Percentiles rank a stretch among this genome's conserved stretches.
Evolutionary conservation across 2,888 invertebrate genomes (phyloP).

Genomic region (Gasteruption jaculator): DNA sequence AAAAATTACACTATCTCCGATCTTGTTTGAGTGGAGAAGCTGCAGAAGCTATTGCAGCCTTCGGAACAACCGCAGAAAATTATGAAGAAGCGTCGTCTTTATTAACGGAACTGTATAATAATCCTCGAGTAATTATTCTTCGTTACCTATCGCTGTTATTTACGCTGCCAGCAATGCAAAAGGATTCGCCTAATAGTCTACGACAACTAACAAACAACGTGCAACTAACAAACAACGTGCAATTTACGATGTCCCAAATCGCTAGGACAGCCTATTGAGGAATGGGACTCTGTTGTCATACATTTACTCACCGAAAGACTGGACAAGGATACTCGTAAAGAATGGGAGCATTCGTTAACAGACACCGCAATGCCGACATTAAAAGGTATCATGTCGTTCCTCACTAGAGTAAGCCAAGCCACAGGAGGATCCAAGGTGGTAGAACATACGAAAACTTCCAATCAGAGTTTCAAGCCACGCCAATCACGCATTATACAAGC

Average conservation of each 20-base stretch:
- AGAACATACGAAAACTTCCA: too few relatives aligned
- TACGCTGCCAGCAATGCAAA: constrained; percentile 12
- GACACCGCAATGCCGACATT: constrained; percentile 4
- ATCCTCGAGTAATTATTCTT: constrained; percentile 9
- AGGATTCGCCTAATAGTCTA: constrained; percentile 12
- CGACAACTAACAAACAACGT: constrained; percentile 2
- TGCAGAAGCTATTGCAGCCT: constrained; percentile 8
- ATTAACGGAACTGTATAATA: constrained; percentile 12
- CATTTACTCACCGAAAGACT: constrained; percentile 10
- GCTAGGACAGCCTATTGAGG: constrained; percentile 6
- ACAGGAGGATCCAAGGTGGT: too few relatives aligned
- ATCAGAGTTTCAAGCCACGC: too few relatives aligned
- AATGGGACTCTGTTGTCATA: constrained; percentile 11
- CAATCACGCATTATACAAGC: too few relatives aligned
- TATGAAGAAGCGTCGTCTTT: constrained; percentile 10
- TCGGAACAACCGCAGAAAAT: constrained; percentile 15
- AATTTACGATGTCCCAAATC: constrained; percentile 5
- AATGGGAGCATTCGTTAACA: constrained; percentile 12
- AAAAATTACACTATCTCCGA: constrained; percentile 19
- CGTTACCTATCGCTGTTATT: constrained; percentile 13
- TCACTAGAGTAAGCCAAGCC: too few relatives aligned
- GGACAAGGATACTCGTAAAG: constrained; percentile 11
- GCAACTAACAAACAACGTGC: too few relatives aligned
- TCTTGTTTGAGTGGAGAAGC: constrained; percentile 13
- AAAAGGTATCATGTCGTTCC: constrained; percentile 3